phyloP scores from a whole-genome alignment of 2,888 invertebrate species.

The Cephonodes hylas region DNA sequence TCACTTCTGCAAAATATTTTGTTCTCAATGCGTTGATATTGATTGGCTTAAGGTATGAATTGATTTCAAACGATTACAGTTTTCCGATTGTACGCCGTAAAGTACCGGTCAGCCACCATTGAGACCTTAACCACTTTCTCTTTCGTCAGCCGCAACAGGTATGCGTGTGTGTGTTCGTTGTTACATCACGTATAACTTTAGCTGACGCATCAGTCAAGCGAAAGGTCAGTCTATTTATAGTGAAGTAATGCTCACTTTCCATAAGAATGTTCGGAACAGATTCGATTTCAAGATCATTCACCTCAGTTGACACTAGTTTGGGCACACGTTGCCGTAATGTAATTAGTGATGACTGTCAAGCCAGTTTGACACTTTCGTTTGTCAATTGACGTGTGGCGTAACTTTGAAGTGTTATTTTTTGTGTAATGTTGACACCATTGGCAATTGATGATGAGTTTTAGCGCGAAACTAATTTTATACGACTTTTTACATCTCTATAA shows the following conservation, averaged over 20 bases:
- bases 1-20: no score
- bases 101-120: constrained; percentile 51
- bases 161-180: constrained; percentile 41
- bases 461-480: background rate
- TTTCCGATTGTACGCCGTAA: constrained; percentile 30
- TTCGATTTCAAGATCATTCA: constrained; percentile 52
- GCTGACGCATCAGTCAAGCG: constrained; percentile 70
- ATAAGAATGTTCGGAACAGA: constrained; percentile 54
- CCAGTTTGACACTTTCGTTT: constrained; percentile 4
- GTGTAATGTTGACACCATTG: background rate
- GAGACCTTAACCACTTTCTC: constrained; percentile 73
- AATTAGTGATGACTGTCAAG: constrained; percentile 6
- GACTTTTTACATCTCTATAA: background rate
- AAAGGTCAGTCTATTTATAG: constrained; percentile 77
- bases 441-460: background rate
- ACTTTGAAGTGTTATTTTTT: background rate
- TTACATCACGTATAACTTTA: constrained; percentile 67
- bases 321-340: background rate
- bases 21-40: no score
- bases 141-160: constrained; percentile 59
- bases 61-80: constrained; percentile 17
- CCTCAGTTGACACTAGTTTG: constrained; percentile 28
- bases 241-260: constrained; percentile 63
- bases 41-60: no score
- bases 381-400: background rate